Base-by-base conservation (phyloP, 1,140 invertebrate species). In the Formica exsecta region DNA sequence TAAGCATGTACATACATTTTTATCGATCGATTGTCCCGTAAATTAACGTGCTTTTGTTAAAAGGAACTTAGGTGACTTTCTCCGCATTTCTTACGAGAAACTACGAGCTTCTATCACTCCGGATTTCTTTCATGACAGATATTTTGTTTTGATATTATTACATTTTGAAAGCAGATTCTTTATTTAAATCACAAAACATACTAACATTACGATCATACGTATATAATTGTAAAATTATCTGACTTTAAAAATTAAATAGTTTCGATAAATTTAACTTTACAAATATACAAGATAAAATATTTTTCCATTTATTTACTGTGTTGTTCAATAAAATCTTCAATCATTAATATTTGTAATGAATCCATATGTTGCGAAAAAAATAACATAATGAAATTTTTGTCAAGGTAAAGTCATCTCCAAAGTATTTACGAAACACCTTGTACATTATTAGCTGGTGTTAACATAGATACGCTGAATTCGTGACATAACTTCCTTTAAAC, bases 41-140 rank as follows among this genome's bases (percentile, higher is more conserved):
- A 80, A 80, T 11, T 22, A 71, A 51, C 48, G 77, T n/a, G 32
- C 76, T 70, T 80, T 66, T 66, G 41, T 77, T 66, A 66, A 79
- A 51, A 41, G 41, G 41, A 65, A 48, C 38, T 9, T 16, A 9
- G 29, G 16, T 64, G 41, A 79, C 61, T 79, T 66, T 79, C 75
- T 51, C 61, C 61, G 41, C n/a, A 41, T 79, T 79, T 79, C 41
- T 77, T 36, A 11, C 36, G 36, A 38, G 73, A 41, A 75, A 75
- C 22, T 25, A 38, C 11, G 22, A 7, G 4, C 36, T 38, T 73
- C 51, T 16, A 38, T 2, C 3, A 8, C n/a, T 6, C 8, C 11
- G 29, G 29, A 71, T n/a, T 74, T 59, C 59, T 32, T 51, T 57
- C 9, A 7, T 0, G 3, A 51, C 0, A 51, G 41, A 44, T 44